Evolutionary conservation across 1,140 invertebrate species (phyloP).

Genomic region (Phenacoccus solenopsis): DNA sequence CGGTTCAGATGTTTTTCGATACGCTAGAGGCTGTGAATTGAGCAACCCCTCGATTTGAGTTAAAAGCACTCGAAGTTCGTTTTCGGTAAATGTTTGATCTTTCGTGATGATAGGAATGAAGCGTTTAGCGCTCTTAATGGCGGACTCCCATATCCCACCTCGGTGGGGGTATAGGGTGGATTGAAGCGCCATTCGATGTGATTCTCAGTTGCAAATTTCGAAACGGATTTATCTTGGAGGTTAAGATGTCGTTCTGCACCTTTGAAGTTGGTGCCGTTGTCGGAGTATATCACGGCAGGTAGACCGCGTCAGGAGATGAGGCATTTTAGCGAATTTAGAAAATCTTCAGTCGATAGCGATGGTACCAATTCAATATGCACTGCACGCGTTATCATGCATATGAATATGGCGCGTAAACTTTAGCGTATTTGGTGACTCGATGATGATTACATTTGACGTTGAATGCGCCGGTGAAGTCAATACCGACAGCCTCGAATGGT

Average conservation of each 20-base stretch:
- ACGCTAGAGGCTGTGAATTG: background rate
- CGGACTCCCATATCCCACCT: constrained; percentile 18
- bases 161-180: constrained; percentile 21
- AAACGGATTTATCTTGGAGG: background rate
- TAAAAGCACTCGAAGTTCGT: background rate
- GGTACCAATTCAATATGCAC: background rate
- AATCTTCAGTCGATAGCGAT: background rate
- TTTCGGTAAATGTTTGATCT: background rate
- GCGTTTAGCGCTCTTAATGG: constrained; percentile 16
- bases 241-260: background rate
- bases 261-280: background rate
- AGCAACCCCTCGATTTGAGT: background rate
- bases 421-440: constrained; percentile 27
- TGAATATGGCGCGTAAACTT: constrained; percentile 30
- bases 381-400: background rate
- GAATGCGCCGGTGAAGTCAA: constrained; percentile 36
- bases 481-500: constrained; percentile 31
- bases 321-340: background rate
- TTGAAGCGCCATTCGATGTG: constrained; percentile 21
- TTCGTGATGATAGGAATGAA: constrained; percentile 10
- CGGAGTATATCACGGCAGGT: background rate
- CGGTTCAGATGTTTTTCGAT: background rate
- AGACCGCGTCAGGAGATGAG: background rate
- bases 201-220: background rate
- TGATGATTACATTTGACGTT: constrained; percentile 27